These are phyloP conservation scores for Apogon hyalosoma DNA, from an alignment of 2,797 vertebrate species.

Conservation along the genomic window DNA sequence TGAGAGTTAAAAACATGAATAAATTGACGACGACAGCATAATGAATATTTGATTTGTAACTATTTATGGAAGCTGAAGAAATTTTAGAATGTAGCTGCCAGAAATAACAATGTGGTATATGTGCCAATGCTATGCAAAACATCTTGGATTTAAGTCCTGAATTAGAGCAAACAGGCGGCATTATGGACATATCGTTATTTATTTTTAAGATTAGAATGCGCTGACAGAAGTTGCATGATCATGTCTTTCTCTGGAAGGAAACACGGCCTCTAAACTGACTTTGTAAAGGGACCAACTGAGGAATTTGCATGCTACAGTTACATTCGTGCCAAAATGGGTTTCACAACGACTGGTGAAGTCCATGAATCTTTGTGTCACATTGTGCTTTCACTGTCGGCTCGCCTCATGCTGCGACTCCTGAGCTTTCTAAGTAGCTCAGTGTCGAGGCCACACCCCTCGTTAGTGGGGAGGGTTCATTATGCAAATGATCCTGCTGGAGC, in stretches of 20 bases:
- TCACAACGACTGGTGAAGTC: slow-evolving; percentile 51
- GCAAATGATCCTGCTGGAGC: slow-evolving; percentile 93
- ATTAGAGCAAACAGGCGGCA: slow-evolving; percentile 38
- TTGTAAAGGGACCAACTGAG: slow-evolving; percentile 32
- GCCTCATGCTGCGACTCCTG: slow-evolving; percentile 72
- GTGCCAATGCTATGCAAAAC: slow-evolving; percentile 13
- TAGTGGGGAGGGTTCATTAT: slow-evolving; percentile 89
- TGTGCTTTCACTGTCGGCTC: slow-evolving; percentile 57
- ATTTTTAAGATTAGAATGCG: slow-evolving; percentile 43
- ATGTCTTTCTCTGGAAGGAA: slow-evolving; percentile 44
- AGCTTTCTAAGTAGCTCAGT: slow-evolving; percentile 74
- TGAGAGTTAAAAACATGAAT: slow-evolving; percentile 37
- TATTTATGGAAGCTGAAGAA: slow-evolving; percentile 59
- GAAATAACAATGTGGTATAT: slow-evolving; percentile 34
- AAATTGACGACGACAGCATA: slow-evolving; percentile 44
- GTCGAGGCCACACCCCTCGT: slow-evolving; percentile 83
- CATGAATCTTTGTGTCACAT: slow-evolving; percentile 71
- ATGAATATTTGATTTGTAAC: slow-evolving; percentile 67
- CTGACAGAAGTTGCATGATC: slow-evolving; percentile 56
- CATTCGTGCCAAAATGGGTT: slow-evolving; percentile 56
- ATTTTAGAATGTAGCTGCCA: slow-evolving; percentile 37
- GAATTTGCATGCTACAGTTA: slow-evolving; percentile 58
- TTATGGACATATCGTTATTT: slow-evolving; percentile 39
- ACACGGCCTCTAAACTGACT: slow-evolving; percentile 30
- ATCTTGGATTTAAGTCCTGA: slow-evolving; percentile 28